Percentiles rank a stretch among this genome's conserved stretches.
Evolutionary conservation across 2,797 vertebrate species (phyloP).

Genomic region (Brachyrhaphis roseni): DNA sequence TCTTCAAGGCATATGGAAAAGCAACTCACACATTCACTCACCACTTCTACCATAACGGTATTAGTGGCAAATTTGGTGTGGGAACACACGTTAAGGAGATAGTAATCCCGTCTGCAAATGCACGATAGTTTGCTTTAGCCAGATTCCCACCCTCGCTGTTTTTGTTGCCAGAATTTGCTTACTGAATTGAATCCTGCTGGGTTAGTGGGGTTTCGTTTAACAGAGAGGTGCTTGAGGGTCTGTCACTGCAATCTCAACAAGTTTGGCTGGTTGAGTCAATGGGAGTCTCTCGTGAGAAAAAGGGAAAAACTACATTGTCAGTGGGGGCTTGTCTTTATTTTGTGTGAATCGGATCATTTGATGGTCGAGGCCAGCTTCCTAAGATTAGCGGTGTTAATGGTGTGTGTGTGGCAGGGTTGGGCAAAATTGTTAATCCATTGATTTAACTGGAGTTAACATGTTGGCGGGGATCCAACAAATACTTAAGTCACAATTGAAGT

Average conservation of each 20-base stretch:
- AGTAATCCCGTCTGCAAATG: constrained; percentile 74
- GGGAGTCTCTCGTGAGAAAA: constrained; percentile 64
- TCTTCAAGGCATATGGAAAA: constrained; percentile 26
- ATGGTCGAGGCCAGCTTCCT: constrained; percentile 75
- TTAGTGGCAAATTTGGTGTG: constrained; percentile 55
- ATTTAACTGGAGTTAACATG: constrained; percentile 80
- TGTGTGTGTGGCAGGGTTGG: constrained; percentile 40
- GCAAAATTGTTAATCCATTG: constrained; percentile 80
- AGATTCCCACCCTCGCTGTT: constrained; percentile 76
- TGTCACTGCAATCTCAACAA: constrained; percentile 70
- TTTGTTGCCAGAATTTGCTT: constrained; percentile 72
- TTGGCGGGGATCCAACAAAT: constrained; percentile 75
- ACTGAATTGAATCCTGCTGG: constrained; percentile 75
- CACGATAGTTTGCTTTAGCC: constrained; percentile 66
- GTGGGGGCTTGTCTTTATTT: constrained; percentile 66
- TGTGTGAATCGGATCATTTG: constrained; percentile 81
- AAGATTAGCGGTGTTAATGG: constrained; percentile 71
- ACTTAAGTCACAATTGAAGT: constrained; percentile 80
- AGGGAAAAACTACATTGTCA: constrained; percentile 58
- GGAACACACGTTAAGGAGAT: constrained; percentile 62
- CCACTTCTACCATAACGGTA: constrained; percentile 33
- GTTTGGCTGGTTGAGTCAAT: constrained; percentile 69
- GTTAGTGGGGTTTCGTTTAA: constrained; percentile 68
- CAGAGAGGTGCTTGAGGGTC: constrained; percentile 75
- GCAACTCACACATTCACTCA: constrained; percentile 39